Conservation (phyloP, 2,888 invertebrate genomes). For the Emmelina monodactyla region DNA sequence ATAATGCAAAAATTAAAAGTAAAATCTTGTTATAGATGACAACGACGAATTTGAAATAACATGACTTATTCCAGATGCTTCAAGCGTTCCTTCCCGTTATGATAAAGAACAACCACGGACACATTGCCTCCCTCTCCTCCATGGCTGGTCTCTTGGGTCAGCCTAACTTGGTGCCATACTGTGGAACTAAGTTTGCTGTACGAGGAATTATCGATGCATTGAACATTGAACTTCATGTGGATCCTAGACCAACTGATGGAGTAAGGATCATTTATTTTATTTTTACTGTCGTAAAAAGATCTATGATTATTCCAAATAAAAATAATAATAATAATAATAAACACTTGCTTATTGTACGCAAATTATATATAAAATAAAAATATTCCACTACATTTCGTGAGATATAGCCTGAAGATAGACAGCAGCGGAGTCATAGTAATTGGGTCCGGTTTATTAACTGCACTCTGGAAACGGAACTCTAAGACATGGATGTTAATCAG, state of each 20-base stretch:
- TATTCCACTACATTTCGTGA: no score
- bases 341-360: no score
- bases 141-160: constrained; percentile 77
- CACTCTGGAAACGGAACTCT: no score
- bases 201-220: constrained; percentile 85
- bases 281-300: background rate
- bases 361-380: no score
- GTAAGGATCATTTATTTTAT: constrained; percentile 21
- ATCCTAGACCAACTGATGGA: constrained; percentile 37
- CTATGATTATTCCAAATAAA: constrained; percentile 3
- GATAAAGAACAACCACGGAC: constrained; percentile 74
- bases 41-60: no score
- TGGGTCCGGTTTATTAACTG: no score
- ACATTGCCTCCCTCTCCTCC: constrained; percentile 77
- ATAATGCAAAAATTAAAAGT: no score
- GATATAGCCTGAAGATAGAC: no score
- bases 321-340: no score
- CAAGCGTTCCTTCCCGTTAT: constrained; percentile 80
- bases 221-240: constrained; percentile 73
- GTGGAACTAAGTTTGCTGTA: constrained; percentile 82
- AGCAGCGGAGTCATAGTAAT: no score
- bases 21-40: no score
- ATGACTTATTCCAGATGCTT: constrained; percentile 70
- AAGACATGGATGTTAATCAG: no score
- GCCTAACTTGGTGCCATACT: constrained; percentile 79